Evolutionary conservation across 2,888 invertebrate species (phyloP).

Genomic region (Bombylius discolor): DNA sequence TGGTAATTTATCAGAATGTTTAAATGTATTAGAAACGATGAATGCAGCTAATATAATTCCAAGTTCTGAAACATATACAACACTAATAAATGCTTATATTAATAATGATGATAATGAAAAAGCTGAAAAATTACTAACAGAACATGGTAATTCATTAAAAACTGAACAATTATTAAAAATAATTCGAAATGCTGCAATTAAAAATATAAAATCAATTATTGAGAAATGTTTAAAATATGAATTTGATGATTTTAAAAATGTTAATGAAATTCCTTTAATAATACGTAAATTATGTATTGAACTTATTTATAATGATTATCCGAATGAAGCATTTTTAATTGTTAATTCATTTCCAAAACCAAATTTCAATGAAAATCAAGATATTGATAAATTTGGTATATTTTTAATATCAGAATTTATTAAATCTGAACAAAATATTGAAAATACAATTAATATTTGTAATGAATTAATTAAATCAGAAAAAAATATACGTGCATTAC

Average conservation of each 20-base stretch:
- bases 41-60: conserved; percentile 40
- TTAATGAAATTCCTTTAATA: conserved; percentile 22
- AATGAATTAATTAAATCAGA: conserved; percentile 20
- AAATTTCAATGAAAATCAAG: conserved; percentile 32
- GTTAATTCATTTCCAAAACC: conserved; percentile 25
- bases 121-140: conserved; percentile 19
- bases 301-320: conserved; percentile 40
- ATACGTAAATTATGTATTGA: conserved; percentile 37
- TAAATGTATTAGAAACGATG: conserved; percentile 45
- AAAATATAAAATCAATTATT: conserved; percentile 12
- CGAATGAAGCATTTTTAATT: conserved; percentile 40
- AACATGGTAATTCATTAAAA: conserved; percentile 19
- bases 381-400: conserved; percentile 42
- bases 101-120: conserved; percentile 35
- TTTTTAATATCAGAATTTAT: conserved; percentile 47
- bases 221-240: conserved; percentile 21
- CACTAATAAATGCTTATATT: conserved; percentile 40
- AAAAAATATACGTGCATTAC: conserved; percentile 32
- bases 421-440: conserved; percentile 37
- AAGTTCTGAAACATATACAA: conserved; percentile 40
- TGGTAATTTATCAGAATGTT: conserved; percentile 36
- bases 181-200: conserved; percentile 12
- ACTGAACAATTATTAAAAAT: conserved; percentile 23
- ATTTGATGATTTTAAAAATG: conserved; percentile 22
- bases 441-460: conserved; percentile 28